phyloP scores from a whole-genome alignment of 1,140 invertebrate genomes.

The Caenorhabditis inopinata region DNA sequence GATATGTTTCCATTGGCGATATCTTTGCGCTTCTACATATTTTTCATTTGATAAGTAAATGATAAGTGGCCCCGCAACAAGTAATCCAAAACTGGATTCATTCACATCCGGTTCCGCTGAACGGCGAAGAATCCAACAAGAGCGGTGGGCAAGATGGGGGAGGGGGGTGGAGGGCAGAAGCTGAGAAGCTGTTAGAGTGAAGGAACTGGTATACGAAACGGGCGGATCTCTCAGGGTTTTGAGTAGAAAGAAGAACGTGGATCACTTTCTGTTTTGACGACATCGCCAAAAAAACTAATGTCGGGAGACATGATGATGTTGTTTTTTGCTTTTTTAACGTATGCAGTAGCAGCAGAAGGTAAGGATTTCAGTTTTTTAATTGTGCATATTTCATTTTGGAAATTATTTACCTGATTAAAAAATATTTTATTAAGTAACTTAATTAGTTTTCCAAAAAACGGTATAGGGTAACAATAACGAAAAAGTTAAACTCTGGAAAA shows the following conservation, averaged over 20 bases:
- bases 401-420: too few species aligned
- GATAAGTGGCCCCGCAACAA: not conserved
- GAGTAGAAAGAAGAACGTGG: not conserved
- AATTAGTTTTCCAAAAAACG: too few species aligned
- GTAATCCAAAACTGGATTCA: not conserved
- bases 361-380: not conserved
- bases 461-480: too few species aligned
- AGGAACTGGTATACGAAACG: not conserved
- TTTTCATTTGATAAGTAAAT: constrained; percentile 18
- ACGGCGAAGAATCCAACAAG: not conserved
- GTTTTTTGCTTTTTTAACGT: not conserved
- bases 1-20: constrained; percentile 7
- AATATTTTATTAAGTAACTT: too few species aligned
- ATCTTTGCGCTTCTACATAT: not conserved
- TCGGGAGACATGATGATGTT: not conserved
- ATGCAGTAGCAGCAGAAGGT: not conserved
- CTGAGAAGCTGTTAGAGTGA: not conserved
- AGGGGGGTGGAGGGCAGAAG: not conserved
- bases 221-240: not conserved
- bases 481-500: too few species aligned
- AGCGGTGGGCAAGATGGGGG: too few species aligned
- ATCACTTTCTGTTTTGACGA: constrained; percentile 14
- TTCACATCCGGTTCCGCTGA: not conserved
- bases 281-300: not conserved
- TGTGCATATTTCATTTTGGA: too few species aligned